Evolutionary conservation across 2,888 invertebrate species (phyloP).

Genomic region (Drosophila incognita): DNA sequence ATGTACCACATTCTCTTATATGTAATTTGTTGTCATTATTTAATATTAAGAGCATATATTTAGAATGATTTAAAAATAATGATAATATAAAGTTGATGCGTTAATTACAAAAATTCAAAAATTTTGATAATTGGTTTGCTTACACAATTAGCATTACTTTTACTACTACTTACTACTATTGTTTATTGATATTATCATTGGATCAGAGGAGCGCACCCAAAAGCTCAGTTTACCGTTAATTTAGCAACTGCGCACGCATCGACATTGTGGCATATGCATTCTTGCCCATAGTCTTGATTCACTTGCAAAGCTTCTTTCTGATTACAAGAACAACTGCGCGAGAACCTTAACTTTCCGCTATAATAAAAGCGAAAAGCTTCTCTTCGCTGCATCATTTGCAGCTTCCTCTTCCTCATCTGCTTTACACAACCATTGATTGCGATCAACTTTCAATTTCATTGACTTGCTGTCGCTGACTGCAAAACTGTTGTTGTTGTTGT

Average conservation of each 20-base stretch:
- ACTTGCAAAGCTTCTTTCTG: conserved; percentile 11
- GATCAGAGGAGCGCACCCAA: neutral
- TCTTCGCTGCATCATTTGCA: conserved; percentile 17
- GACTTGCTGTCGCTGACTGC: conserved; percentile 39
- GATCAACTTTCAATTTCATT: conserved; percentile 73
- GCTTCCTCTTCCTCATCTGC: conserved; percentile 18
- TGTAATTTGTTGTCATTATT: neutral
- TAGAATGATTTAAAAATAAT: neutral
- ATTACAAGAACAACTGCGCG: conserved; percentile 17
- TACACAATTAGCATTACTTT: neutral
- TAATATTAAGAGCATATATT: neutral
- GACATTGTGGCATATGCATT: conserved; percentile 15
- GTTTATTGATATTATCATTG: neutral
- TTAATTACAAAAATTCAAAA: neutral
- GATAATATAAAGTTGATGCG: neutral
- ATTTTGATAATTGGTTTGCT: neutral
- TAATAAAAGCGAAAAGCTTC: conserved; percentile 21
- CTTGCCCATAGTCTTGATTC: conserved; percentile 4
- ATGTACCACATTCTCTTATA: neutral
- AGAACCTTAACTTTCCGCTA: conserved; percentile 20
- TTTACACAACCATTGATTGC: conserved; percentile 49
- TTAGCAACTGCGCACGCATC: neutral
- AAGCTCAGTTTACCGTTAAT: neutral
- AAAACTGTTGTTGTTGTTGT: conserved; percentile 19
- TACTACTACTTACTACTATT: neutral